These are phyloP conservation scores for Stichodactyla helianthus DNA, from an alignment of 64 coral and sea anemone species.

Conservation along the genomic window DNA sequence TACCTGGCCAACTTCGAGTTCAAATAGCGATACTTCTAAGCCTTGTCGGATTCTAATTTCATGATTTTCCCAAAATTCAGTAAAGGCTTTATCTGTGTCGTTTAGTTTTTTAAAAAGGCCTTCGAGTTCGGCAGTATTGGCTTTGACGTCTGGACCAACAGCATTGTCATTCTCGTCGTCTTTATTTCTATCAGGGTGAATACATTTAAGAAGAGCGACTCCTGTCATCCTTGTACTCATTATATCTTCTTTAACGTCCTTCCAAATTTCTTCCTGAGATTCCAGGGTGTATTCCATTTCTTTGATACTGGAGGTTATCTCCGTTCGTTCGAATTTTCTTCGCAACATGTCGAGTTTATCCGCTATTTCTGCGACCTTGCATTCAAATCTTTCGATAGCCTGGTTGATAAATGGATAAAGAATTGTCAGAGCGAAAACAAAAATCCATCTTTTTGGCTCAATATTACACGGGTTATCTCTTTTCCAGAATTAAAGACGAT, in stretches of 20 bases:
- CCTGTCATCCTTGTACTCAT: slow-evolving; percentile 60
- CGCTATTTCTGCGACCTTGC: slow-evolving; percentile 19
- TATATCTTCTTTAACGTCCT: slow-evolving; percentile 80
- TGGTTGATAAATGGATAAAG: slow-evolving; percentile 15
- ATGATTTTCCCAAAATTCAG: slow-evolving; percentile 60
- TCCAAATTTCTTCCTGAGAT: slow-evolving; percentile 80
- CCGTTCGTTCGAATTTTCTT: slow-evolving; percentile 33
- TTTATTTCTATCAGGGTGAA: slow-evolving; percentile 38
- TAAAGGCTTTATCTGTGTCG: slow-evolving; percentile 44
- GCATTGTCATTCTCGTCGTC: slow-evolving; percentile 17
- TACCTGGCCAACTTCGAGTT: slow-evolving; percentile 72
- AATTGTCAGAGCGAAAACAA: not conserved
- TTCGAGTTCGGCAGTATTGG: slow-evolving; percentile 71
- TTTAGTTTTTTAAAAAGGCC: slow-evolving; percentile 44
- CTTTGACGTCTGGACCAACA: slow-evolving; percentile 59
- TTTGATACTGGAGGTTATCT: slow-evolving; percentile 40
- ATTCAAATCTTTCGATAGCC: slow-evolving; percentile 82
- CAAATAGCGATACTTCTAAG: slow-evolving; percentile 72
- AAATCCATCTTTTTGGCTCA: not conserved
- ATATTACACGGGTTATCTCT: not conserved
- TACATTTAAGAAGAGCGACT: slow-evolving; percentile 71
- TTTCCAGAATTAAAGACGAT: not conserved
- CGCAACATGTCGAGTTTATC: slow-evolving; percentile 30
- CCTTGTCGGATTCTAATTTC: slow-evolving; percentile 57
- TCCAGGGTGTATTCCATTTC: slow-evolving; percentile 75